Evolutionary conservation across 1,140 invertebrate genomes (phyloP), one percentile per base, ranked within the genome.

Genomic region (Charaxes varanes): DNA sequence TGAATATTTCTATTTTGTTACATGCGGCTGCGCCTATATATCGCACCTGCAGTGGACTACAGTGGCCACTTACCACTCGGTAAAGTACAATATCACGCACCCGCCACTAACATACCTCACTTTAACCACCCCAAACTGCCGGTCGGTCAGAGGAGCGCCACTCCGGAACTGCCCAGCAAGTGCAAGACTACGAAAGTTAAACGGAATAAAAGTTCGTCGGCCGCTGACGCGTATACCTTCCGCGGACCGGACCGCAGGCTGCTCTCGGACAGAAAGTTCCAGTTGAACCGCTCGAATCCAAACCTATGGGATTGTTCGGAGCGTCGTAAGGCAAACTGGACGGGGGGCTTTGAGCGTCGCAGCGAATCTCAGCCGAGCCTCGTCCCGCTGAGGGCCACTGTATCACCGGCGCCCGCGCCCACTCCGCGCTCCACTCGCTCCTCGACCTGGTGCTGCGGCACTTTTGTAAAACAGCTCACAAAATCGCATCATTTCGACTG

Each of bases 71-170:
- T 87, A 61, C 86, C 86, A 73, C 80, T 87, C 69, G 88, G 87
- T 87, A 89, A 88, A 80, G 87, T 88, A 87, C 87, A 86, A 83
- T 85, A 87, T 86, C 87, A 87, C 83, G 86, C 86, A 79, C 85
- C 83, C 82, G 76, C 71, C 77, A 79, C 85, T 87, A 84, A 86
- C 83, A 72, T 70, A 65, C 54, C 66, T 49, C 76, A 78, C 52
- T 66, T 53, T 71, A 74, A 73, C 65, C 67, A 65, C 60, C 71
- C 66, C 49, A 76, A 70, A 63, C 43, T 67, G 41, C 50, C 61
- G 41, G 51, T 57, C 43, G 55, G 59, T 18, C 61, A 61, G 34
- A 53, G 70, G 50, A 63, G 66, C 54, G 68, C 54, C 27, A 74
- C 70, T 16, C 65, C 71, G 34, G 70, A 80, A 22, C 59, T 49